Evolutionary conservation across 1,140 invertebrate genomes (phyloP), one percentile per base, ranked within the genome.

Genomic region (Orius insidiosus): DNA sequence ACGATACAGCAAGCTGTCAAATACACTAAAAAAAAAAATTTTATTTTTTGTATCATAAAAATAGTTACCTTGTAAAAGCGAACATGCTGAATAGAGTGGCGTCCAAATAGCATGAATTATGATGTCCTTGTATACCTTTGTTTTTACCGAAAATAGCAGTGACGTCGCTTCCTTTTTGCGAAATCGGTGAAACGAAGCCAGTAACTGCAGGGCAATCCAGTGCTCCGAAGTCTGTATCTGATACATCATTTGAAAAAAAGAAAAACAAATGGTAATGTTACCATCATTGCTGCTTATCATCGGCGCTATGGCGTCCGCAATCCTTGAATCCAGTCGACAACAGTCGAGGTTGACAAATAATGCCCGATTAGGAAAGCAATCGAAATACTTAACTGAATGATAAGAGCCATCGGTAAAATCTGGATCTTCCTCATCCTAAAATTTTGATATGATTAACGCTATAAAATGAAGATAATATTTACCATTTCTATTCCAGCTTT

Each of bases 41-140:
- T 18, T 47, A 10, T 5, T 18, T 47, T 35, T 19, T 19, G 39
- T 13, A 40, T 10, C 18, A 41, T 3, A 19, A 46, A 46, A 37
- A 6, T 34, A 36, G n/a, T 37, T 56, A 63, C 62, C 60, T 80
- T 0, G 86, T 90, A 61, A 92, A 95, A 7, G 90, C 84, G 63
- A 95, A 97, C 92, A 97, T 97, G 13, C 85, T 79, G 63, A 95
- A 95, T 5, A 97, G 66, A 2, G 89, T 95, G 1, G 92, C 89
- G 63, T 98, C 94, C 48, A 97, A 68, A 63, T 98, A 98, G 62
- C 94, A 98, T 0, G 90, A 96, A 68, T 97, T 98, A 58, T 94
- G 86, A 62, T 96, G 89, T 4, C 94, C 94, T 66, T 97, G 92
- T 55, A 96, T 96, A 2, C 93, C 92, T 52, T 76, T 69, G 58